These are phyloP conservation scores for Aplysina aerophoba DNA, from an alignment of 37 sponge, comb jelly and placozoan species.

Conservation along the genomic window DNA sequence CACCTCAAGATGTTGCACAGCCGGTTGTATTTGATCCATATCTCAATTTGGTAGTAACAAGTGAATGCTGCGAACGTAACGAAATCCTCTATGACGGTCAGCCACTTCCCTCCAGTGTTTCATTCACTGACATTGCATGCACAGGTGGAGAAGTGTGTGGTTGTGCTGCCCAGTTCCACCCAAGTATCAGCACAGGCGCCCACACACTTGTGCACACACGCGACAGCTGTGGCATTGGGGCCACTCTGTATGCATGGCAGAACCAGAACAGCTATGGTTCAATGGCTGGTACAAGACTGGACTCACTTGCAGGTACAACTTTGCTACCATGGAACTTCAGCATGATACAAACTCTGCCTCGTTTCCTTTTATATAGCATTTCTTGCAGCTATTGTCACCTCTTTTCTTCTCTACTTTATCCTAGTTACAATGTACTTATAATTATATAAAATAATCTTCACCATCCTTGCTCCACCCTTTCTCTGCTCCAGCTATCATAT, in stretches of 20 bases:
- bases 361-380: too few relatives aligned
- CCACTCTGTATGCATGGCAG: slow-evolving; percentile 57
- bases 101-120: neutral
- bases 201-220: too few relatives aligned
- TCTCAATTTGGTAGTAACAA: neutral
- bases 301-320: slow-evolving; percentile 53
- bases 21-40: neutral
- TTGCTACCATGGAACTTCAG: too few relatives aligned
- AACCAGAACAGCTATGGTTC: slow-evolving; percentile 56
- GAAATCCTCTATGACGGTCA: neutral
- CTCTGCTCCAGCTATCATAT: too few relatives aligned
- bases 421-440: too few relatives aligned
- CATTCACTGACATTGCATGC: neutral
- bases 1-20: neutral
- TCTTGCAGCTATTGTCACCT: too few relatives aligned
- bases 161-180: slow-evolving; percentile 11
- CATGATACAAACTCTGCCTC: too few relatives aligned
- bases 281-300: slow-evolving; percentile 57
- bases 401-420: too few relatives aligned
- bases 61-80: neutral
- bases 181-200: neutral
- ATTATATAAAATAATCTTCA: too few relatives aligned
- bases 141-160: neutral
- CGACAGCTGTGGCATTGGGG: slow-evolving; percentile 42
- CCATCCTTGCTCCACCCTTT: too few relatives aligned